Conservation (phyloP, 2,113 vertebrate genomes). For the Calyptomena viridis region DNA sequence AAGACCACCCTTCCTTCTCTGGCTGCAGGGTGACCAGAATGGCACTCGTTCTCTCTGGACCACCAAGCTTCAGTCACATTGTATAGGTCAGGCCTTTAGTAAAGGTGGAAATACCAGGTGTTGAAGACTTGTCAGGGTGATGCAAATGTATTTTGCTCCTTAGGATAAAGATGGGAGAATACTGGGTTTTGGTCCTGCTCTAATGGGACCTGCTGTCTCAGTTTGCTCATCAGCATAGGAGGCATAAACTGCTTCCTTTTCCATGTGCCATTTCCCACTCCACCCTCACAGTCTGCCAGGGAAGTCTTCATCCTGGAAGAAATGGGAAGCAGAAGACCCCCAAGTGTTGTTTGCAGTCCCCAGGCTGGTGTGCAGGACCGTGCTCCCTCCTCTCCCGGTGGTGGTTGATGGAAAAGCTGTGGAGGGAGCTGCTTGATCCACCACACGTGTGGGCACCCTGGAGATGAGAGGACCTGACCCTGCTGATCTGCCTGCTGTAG, state of each 20-base stretch:
- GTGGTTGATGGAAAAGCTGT: neutral
- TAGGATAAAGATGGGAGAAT: neutral
- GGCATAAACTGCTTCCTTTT: neutral
- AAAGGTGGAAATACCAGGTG: neutral
- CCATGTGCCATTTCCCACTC: neutral
- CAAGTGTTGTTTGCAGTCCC: neutral
- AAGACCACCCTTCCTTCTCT: neutral
- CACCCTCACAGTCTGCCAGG: neutral
- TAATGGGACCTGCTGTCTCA: neutral
- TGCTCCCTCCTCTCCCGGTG: rapidly evolving
- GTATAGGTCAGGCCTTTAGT: neutral
- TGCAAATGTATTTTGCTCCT: neutral
- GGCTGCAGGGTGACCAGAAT: neutral
- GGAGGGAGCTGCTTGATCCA: neutral
- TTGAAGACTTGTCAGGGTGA: neutral
- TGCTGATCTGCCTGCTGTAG: neutral
- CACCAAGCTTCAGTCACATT: neutral
- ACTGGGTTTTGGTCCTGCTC: neutral
- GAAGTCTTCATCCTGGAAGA: neutral
- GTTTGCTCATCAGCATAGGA: neutral
- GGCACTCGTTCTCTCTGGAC: neutral
- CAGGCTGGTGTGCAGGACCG: neutral
- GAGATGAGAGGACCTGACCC: neutral
- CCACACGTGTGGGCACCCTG: rapidly evolving
- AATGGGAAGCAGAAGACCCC: neutral